Conservation (phyloP, 1,140 invertebrate species). For the Trachelipus rathkii region DNA sequence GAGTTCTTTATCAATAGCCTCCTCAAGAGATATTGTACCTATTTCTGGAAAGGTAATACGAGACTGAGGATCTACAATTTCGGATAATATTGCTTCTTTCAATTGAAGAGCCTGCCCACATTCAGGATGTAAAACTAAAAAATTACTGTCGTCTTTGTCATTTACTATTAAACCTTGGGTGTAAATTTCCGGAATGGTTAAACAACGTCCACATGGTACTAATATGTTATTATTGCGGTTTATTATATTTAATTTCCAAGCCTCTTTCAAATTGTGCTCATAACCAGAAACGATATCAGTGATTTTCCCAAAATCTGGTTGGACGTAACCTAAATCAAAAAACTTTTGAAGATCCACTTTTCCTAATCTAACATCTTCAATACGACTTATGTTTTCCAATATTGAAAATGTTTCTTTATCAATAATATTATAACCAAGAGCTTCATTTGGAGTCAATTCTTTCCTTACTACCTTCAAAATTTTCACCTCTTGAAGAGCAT, state of each 20-base stretch:
- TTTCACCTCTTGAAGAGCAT: slow-evolving; percentile 47
- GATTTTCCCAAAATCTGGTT: slow-evolving; percentile 70
- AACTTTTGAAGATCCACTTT: slow-evolving; percentile 67
- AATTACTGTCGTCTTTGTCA: slow-evolving; percentile 60
- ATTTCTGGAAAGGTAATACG: slow-evolving; percentile 58
- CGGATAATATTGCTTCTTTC: slow-evolving; percentile 76
- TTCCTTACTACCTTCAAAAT: slow-evolving; percentile 45
- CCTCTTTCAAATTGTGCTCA: slow-evolving; percentile 72
- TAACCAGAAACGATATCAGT: slow-evolving; percentile 77
- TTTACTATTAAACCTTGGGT: slow-evolving; percentile 76
- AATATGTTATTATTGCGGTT: slow-evolving; percentile 72
- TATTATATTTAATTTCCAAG: slow-evolving; percentile 75
- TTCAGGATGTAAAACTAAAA: slow-evolving; percentile 75
- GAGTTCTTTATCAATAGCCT: slow-evolving; percentile 72
- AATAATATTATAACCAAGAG: slow-evolving; percentile 66
- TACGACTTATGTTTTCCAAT: slow-evolving; percentile 60
- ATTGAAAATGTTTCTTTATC: slow-evolving; percentile 67
- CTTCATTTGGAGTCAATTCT: slow-evolving; percentile 66
- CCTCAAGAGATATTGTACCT: slow-evolving; percentile 65
- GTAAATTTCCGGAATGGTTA: slow-evolving; percentile 74
- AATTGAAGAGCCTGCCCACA: slow-evolving; percentile 69
- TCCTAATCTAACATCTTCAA: slow-evolving; percentile 57
- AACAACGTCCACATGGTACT: slow-evolving; percentile 71
- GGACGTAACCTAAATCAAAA: slow-evolving; percentile 66
- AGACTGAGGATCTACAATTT: slow-evolving; percentile 76